A percentile compares a stretch with the other conserved stretches of the same genome.
phyloP scores from a whole-genome alignment of 2,888 invertebrate species.

The Laothoe populi region DNA sequence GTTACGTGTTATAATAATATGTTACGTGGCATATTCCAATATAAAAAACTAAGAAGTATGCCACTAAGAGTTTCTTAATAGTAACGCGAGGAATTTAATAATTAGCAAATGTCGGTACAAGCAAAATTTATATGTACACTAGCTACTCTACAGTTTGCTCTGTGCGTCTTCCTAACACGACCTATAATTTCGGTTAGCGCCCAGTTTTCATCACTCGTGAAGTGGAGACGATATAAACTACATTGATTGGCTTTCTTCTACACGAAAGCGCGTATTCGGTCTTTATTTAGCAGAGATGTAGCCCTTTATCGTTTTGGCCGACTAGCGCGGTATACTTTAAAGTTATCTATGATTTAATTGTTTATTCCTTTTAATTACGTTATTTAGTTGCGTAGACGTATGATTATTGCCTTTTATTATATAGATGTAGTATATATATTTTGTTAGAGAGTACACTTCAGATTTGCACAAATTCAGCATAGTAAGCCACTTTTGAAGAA shows the following conservation, averaged over 20 bases:
- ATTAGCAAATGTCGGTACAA: not conserved
- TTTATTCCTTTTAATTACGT: slow-evolving; percentile 42
- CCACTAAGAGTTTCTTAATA: no score
- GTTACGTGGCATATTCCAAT: no score
- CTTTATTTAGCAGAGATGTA: slow-evolving; percentile 71
- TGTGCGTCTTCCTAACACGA: slow-evolving; percentile 58
- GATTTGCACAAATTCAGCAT: slow-evolving; percentile 76
- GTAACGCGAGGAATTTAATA: not conserved
- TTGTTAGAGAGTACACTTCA: slow-evolving; percentile 57
- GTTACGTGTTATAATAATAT: no score
- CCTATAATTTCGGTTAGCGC: slow-evolving; percentile 79
- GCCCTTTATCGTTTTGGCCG: slow-evolving; percentile 69
- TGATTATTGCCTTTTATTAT: slow-evolving; percentile 39
- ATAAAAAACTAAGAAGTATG: no score
- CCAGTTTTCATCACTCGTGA: slow-evolving; percentile 71
- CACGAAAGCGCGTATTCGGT: slow-evolving; percentile 53
- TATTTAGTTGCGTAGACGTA: slow-evolving; percentile 43
- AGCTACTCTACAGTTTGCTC: slow-evolving; percentile 50
- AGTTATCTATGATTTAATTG: slow-evolving; percentile 40
- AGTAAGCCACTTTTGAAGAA: slow-evolving; percentile 56
- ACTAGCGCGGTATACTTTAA: slow-evolving; percentile 71
- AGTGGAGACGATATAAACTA: slow-evolving; percentile 65
- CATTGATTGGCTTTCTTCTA: slow-evolving; percentile 66
- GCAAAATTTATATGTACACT: not conserved
- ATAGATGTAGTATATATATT: slow-evolving; percentile 54